Conservation (phyloP, 2,797 vertebrate genomes). For the Ctenopoma kingsleyae region DNA sequence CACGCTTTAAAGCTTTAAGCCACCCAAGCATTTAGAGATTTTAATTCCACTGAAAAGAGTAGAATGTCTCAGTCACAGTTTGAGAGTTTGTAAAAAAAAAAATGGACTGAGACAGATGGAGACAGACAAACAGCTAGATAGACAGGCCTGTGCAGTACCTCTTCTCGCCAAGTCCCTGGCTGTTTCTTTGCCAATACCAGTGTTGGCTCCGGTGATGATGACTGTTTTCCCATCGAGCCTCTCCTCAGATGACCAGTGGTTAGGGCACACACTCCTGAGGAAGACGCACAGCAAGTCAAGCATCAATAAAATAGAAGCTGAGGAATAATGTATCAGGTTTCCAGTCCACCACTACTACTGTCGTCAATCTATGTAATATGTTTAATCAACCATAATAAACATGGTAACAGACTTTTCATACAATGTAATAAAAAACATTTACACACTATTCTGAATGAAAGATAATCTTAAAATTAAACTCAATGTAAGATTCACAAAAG, state of each 20-base stretch:
- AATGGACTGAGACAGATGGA: conserved; percentile 11
- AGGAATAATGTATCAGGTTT: not conserved
- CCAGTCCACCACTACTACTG: not conserved
- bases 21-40: conserved; percentile 19
- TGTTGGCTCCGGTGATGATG: conserved; percentile 86
- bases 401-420: not conserved
- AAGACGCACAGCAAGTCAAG: conserved; percentile 18
- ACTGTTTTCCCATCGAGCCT: conserved; percentile 83
- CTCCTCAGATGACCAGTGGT: conserved; percentile 81
- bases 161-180: conserved; percentile 83
- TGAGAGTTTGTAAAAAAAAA: not conserved
- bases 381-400: not conserved
- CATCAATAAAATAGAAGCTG: not conserved
- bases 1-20: conserved; percentile 40
- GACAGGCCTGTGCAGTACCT: conserved; percentile 67
- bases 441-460: not conserved
- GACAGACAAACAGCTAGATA: conserved; percentile 16
- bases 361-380: not conserved
- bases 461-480: not conserved
- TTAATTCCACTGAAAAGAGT: conserved; percentile 22
- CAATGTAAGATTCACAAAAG: not conserved
- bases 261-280: conserved; percentile 67
- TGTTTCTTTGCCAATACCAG: conserved; percentile 86
- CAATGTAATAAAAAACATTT: no score
- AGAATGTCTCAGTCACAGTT: conserved; percentile 33